These are phyloP conservation scores for Mellilla xanthometata DNA, from an alignment of 2,888 invertebrate genomes.

Conservation along the genomic window DNA sequence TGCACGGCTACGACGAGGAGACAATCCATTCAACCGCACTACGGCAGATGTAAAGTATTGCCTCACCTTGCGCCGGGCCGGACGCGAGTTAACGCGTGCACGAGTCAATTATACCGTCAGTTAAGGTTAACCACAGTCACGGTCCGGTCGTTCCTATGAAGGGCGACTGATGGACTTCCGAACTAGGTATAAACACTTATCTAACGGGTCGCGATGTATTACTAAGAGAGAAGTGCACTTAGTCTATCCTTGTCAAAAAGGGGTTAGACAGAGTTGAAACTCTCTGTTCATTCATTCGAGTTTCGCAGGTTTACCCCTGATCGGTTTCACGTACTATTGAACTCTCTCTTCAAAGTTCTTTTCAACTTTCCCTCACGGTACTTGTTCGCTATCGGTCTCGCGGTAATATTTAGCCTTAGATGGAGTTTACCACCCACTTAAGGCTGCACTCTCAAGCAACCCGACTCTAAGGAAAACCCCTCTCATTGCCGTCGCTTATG, in stretches of 20 bases:
- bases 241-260: slow-evolving; percentile 24
- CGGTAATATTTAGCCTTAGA: slow-evolving; percentile 83
- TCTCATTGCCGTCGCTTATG: slow-evolving; percentile 46
- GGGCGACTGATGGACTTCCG: slow-evolving; percentile 32
- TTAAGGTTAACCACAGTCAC: slow-evolving; percentile 16
- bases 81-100: slow-evolving; percentile 49
- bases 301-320: slow-evolving; percentile 83
- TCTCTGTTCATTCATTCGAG: slow-evolving; percentile 72
- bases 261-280: slow-evolving; percentile 46
- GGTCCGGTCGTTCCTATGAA: slow-evolving; percentile 5
- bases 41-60: slow-evolving; percentile 44
- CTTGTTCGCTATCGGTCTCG: slow-evolving; percentile 86
- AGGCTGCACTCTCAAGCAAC: slow-evolving; percentile 85
- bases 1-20: slow-evolving; percentile 41
- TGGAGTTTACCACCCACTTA: slow-evolving; percentile 84
- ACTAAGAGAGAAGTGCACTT: slow-evolving; percentile 61
- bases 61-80: slow-evolving; percentile 47
- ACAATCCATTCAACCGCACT: slow-evolving; percentile 48
- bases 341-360: slow-evolving; percentile 86
- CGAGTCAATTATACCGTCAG: slow-evolving; percentile 32
- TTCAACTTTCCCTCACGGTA: slow-evolving; percentile 88
- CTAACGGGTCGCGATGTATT: slow-evolving; percentile 81
- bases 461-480: slow-evolving; percentile 64
- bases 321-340: slow-evolving; percentile 77
- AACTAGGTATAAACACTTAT: slow-evolving; percentile 61